Evolutionary conservation across 2,797 vertebrate genomes (phyloP).

Genomic region (Dipus sagitta): DNA sequence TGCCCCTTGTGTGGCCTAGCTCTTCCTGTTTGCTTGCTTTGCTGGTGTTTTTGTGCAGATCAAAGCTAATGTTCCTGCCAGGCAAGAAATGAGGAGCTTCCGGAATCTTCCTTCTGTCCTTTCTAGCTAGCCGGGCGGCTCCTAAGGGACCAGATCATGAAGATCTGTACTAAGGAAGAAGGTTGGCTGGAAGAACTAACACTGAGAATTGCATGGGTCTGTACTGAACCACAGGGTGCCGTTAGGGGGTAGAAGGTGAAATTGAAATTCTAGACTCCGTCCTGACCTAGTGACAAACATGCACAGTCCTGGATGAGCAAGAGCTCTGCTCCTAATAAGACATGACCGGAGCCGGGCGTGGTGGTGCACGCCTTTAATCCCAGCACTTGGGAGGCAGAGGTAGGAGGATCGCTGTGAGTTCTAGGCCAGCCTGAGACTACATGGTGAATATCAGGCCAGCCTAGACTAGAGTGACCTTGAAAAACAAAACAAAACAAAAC

Average conservation of each 20-base stretch:
- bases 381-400: too few relatives aligned
- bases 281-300: not conserved
- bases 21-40: not conserved
- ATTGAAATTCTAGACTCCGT: not conserved
- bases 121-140: not conserved
- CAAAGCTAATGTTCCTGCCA: not conserved
- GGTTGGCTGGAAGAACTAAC: not conserved
- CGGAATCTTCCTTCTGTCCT: constrained; percentile 5
- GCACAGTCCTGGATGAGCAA: not conserved
- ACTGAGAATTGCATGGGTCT: not conserved
- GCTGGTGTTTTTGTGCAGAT: constrained; percentile 2
- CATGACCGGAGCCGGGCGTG: fast-evolving
- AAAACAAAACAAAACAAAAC: too few relatives aligned
- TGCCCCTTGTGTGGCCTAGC: not conserved
- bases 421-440: too few relatives aligned
- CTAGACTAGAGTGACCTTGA: too few relatives aligned
- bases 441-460: too few relatives aligned
- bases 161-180: not conserved
- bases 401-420: too few relatives aligned
- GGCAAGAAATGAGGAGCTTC: constrained; percentile 16
- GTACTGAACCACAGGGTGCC: not conserved
- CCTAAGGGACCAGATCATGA: not conserved
- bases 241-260: not conserved
- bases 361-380: too few relatives aligned
- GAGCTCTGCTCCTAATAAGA: not conserved